These are phyloP conservation scores for Ophion costatus DNA, from an alignment of 2,888 invertebrate genomes.

Conservation along the genomic window DNA sequence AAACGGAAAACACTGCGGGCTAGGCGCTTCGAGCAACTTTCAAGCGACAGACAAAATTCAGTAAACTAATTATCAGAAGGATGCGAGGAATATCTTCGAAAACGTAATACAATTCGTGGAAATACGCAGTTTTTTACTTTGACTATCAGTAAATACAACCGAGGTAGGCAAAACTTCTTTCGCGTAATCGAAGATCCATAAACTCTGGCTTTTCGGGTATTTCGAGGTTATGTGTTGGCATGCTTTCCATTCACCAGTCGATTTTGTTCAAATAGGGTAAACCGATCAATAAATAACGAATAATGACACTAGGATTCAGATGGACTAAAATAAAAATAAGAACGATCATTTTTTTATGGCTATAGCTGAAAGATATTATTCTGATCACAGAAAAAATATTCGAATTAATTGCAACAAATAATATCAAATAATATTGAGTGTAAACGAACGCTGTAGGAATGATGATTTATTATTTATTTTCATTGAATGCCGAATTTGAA, in stretches of 20 bases:
- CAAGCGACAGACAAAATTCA: background rate
- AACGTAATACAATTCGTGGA: background rate
- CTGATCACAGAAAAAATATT: no score
- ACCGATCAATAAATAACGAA: no score
- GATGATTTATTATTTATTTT: no score
- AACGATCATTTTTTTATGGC: no score
- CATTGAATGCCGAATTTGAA: no score
- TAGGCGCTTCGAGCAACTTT: background rate
- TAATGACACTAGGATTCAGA: no score
- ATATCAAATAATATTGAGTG: no score
- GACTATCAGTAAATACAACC: background rate
- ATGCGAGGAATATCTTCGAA: constrained; percentile 27
- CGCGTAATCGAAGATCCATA: background rate
- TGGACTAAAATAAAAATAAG: no score
- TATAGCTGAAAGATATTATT: no score
- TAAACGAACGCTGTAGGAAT: no score
- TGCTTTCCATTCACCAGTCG: background rate
- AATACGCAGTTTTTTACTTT: background rate
- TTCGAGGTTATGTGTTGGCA: constrained; percentile 47
- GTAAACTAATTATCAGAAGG: background rate
- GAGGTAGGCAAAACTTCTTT: background rate
- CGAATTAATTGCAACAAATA: no score
- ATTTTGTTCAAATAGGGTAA: background rate
- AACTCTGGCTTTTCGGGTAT: background rate
- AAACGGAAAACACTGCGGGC: background rate